Conservation (phyloP, 2,113 vertebrate genomes). For the Rhynchomys soricoides region DNA sequence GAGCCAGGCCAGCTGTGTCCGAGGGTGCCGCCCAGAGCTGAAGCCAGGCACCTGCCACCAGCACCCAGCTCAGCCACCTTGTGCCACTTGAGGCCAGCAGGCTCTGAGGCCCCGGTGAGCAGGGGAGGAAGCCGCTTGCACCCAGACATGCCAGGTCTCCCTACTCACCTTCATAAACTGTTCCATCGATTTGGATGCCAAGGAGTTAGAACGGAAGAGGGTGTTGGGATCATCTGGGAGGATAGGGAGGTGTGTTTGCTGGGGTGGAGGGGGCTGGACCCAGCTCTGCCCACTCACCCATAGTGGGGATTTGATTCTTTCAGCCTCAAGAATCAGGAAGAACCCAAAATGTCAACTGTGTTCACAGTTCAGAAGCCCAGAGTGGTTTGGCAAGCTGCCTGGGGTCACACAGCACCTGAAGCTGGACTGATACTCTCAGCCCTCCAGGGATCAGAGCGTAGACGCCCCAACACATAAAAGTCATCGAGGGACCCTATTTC, state of each 20-base stretch:
- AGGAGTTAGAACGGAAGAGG: constrained; percentile 94
- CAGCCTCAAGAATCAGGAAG: neutral
- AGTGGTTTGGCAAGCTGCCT: neutral
- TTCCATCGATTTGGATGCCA: constrained; percentile 95
- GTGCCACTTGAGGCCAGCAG: neutral
- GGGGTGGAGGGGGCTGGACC: rapidly evolving
- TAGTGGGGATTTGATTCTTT: neutral
- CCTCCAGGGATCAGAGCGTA: neutral
- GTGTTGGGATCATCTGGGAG: constrained; percentile 93
- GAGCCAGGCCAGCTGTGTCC: neutral
- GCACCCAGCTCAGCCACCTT: neutral
- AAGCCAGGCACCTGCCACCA: neutral
- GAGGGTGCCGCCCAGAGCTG: rapidly evolving
- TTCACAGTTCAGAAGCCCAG: neutral
- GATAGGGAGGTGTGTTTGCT: constrained; percentile 1
- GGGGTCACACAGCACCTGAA: neutral
- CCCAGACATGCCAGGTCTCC: rapidly evolving
- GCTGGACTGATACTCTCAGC: neutral
- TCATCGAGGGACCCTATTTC: neutral
- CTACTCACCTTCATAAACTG: constrained; percentile 88
- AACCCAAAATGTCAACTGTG: rapidly evolving
- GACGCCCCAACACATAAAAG: too few relatives aligned
- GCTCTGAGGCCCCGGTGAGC: neutral
- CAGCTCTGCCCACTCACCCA: neutral
- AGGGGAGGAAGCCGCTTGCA: rapidly evolving